A percentile compares a stretch with the other conserved stretches of the same genome.
Evolutionary conservation across 2,113 vertebrate species (phyloP).

Genomic region (Corythornis madagascariensis): DNA sequence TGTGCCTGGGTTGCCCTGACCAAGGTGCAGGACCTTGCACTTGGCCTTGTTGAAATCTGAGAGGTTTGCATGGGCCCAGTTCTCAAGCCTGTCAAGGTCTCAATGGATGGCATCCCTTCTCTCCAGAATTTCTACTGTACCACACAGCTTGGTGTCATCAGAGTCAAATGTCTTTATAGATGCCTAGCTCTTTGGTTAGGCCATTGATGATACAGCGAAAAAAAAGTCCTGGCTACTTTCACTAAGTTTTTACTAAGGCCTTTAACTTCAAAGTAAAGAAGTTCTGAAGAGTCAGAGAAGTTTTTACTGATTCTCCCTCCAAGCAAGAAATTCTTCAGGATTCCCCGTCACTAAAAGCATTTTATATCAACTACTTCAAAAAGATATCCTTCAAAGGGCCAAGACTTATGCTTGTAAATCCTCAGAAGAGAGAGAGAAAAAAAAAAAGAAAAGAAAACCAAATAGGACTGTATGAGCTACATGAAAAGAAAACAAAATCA

Average conservation of each 20-base stretch:
- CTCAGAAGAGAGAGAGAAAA: neutral
- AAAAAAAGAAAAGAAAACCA: neutral
- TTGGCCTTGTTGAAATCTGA: neutral
- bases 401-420: neutral
- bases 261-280: neutral
- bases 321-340: neutral
- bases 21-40: neutral
- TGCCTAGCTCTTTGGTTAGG: neutral
- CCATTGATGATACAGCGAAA: neutral
- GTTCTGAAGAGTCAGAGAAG: neutral
- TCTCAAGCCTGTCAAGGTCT: neutral
- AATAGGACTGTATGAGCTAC: neutral
- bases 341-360: neutral
- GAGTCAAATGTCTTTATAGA: neutral
- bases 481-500: neutral
- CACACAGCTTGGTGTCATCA: too few species aligned
- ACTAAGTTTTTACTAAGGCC: neutral
- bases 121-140: neutral
- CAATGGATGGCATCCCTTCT: neutral
- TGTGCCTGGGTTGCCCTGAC: neutral
- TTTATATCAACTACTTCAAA: slow-evolving; percentile 6
- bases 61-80: neutral
- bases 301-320: neutral
- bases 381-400: neutral
- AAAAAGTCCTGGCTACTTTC: neutral